Evolutionary conservation across 2,113 vertebrate genomes (phyloP), one percentile per base, ranked within the genome.

Genomic region (Paradisaea rubra): DNA sequence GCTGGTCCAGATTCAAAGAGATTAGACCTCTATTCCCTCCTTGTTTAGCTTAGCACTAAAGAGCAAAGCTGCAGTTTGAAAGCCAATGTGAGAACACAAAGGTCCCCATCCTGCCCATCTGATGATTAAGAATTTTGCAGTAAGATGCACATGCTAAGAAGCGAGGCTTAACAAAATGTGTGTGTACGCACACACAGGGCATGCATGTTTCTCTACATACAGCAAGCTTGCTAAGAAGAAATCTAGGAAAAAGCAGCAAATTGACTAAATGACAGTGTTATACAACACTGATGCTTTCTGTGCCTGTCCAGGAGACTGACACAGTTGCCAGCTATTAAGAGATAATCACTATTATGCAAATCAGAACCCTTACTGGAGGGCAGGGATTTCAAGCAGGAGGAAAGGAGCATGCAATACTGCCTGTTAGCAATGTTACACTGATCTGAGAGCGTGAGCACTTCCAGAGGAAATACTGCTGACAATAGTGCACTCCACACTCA

Each of bases 1-100:
- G 44, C 63, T 79, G 57, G 89, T 93, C 73, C 85, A 95, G 88
- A 91, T 81, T 88, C 64, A 92, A 73, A 91, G 57, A 88, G 53
- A 84, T 85, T 95, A 90, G 74, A 90, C 33, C 47, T 91, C 66
- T 81, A 50, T 80, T 79, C 16, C 50, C 11, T 13, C 42, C 71
- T 72, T 57, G 59, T 83, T 80, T 57, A 83, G 76, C 54, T 93
- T 54, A 86, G 54, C 28, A 39, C 30, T 35, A 23, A 63, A 89
- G 24, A 89, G 61, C 73, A 91, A 89, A 89, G 81, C 59, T 90
- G 90, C 76, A 77, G 50, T 80, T 57, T 70, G 33, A 85, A 91
- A 90, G 59, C 63, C 68, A 77, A 77, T 42, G 31, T 39, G 74
- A 82, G 54, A 83, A 85, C 5, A 2, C 33, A 70, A 47, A 81